A percentile compares a stretch with the other conserved stretches of the same genome.
These are phyloP conservation scores for Drosophila ambigua DNA, from an alignment of 1,140 invertebrate species.

Conservation along the genomic window DNA sequence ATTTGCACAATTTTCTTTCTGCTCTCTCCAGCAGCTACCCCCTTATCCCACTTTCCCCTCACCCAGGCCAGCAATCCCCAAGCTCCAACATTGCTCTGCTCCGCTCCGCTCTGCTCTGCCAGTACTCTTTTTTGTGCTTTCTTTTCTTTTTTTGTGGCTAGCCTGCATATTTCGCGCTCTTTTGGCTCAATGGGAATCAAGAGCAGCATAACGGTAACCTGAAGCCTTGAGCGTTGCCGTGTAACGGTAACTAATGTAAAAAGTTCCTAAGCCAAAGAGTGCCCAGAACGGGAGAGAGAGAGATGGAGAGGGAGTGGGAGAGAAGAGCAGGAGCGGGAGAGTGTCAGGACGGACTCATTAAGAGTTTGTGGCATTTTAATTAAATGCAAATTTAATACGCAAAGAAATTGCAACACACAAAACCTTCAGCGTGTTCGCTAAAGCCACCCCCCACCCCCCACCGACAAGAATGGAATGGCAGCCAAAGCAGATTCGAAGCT, in stretches of 20 bases:
- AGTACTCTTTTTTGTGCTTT: not conserved
- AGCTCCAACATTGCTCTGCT: not conserved
- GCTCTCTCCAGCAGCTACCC: conserved; percentile 1
- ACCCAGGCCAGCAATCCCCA: not conserved
- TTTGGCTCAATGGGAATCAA: conserved; percentile 61
- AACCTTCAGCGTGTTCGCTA: conserved; percentile 5
- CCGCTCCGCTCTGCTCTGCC: no score
- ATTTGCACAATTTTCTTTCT: conserved; percentile 55
- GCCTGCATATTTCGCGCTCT: conserved; percentile 57
- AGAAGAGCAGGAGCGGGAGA: no score
- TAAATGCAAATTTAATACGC: conserved; percentile 68
- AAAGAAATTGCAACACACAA: conserved; percentile 56
- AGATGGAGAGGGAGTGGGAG: not conserved
- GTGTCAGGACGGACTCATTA: conserved; percentile 49
- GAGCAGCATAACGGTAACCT: conserved; percentile 43
- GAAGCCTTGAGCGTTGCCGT: conserved; percentile 51
- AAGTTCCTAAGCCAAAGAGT: conserved; percentile 29
- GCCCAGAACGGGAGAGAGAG: not conserved
- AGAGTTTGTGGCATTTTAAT: conserved; percentile 67
- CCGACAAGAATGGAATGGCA: no score
- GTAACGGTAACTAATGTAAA: conserved; percentile 62
- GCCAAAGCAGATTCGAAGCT: no score
- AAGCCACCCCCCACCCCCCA: not conserved
- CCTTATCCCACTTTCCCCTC: not conserved
- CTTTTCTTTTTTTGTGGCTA: conserved; percentile 16